These are phyloP conservation scores for Hippolais icterina DNA, from an alignment of 2,113 vertebrate genomes.

Conservation along the genomic window DNA sequence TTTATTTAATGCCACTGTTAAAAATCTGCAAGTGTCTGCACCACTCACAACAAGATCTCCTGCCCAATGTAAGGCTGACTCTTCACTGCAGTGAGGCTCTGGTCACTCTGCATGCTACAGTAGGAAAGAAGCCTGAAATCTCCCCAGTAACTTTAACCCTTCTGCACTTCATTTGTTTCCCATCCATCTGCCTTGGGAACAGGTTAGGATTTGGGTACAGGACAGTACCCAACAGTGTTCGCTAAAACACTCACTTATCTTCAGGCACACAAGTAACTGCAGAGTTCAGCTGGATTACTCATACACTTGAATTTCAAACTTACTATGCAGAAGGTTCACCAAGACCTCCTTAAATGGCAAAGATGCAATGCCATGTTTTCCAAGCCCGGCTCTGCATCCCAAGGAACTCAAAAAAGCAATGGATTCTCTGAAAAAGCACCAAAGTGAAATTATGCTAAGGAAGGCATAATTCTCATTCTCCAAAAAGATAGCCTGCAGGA, in stretches of 20 bases:
- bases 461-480: neutral
- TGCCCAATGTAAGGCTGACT: neutral
- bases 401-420: neutral
- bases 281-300: constrained; percentile 48
- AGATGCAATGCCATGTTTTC: neutral
- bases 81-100: neutral
- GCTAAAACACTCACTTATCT: neutral
- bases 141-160: neutral
- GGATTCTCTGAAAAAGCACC: neutral
- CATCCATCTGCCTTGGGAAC: neutral
- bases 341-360: constrained; percentile 61
- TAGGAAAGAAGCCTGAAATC: neutral
- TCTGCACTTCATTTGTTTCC: neutral
- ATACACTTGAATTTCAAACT: constrained; percentile 40
- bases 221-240: neutral
- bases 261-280: neutral
- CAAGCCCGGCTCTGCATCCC: neutral
- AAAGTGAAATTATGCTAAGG: neutral
- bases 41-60: neutral
- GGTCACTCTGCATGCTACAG: neutral
- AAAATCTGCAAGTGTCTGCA: neutral
- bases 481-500: neutral
- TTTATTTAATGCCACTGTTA: neutral
- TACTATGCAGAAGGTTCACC: neutral
- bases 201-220: neutral